Conservation (phyloP, 2,888 invertebrate genomes). For the Pollenia labialis region DNA sequence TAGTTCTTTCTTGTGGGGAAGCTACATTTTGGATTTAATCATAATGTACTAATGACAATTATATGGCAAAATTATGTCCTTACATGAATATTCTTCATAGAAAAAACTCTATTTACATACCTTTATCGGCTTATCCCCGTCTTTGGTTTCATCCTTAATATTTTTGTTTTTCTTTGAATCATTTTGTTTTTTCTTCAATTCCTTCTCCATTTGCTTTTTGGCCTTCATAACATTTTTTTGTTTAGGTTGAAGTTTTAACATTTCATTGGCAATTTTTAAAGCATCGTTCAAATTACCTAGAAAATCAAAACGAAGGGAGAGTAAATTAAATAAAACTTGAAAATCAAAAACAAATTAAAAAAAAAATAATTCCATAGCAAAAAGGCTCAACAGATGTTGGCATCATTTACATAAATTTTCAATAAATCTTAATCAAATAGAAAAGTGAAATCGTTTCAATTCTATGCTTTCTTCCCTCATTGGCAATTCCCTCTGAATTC, state of each 20-base stretch:
- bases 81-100: too few species aligned
- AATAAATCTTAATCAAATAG: conserved; percentile 16
- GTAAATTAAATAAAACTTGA: neutral
- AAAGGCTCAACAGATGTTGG: neutral
- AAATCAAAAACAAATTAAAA: neutral
- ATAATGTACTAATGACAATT: too few species aligned
- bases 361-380: neutral
- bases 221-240: conserved; percentile 74
- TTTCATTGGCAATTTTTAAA: conserved; percentile 75
- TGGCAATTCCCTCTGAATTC: too few species aligned
- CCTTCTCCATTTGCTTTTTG: conserved; percentile 75
- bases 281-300: conserved; percentile 78
- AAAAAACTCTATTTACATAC: neutral
- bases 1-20: too few species aligned
- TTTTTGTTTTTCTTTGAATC: neutral
- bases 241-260: conserved; percentile 77
- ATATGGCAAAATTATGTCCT: too few species aligned
- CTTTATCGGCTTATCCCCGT: neutral
- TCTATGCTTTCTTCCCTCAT: neutral
- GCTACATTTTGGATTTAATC: too few species aligned
- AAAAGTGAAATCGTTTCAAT: conserved; percentile 16
- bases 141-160: conserved; percentile 41
- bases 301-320: neutral
- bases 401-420: conserved; percentile 49
- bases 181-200: conserved; percentile 63